A percentile compares a stretch with the other conserved stretches of the same genome.
These are phyloP conservation scores for Cabera pusaria DNA, from an alignment of 2,888 invertebrate species.

Conservation along the genomic window DNA sequence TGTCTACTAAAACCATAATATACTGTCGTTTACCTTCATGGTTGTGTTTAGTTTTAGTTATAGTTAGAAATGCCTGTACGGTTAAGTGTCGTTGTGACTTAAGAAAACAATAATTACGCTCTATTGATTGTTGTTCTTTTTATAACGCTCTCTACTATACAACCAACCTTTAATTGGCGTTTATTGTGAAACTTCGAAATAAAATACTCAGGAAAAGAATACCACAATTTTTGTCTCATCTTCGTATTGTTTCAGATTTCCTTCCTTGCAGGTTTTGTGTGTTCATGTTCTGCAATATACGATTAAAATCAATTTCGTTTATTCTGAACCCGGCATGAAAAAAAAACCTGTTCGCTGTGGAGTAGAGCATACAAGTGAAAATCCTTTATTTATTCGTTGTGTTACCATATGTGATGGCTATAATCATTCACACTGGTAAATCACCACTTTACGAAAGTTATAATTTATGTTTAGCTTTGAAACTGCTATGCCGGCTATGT, in stretches of 20 bases:
- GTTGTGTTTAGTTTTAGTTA: too few relatives aligned
- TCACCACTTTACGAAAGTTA: conserved; percentile 52
- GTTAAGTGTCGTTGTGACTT: conserved; percentile 4
- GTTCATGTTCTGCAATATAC: too few relatives aligned
- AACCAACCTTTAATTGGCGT: conserved; percentile 9
- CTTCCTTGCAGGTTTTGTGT: too few relatives aligned
- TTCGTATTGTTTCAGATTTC: too few relatives aligned
- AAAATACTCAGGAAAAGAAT: too few relatives aligned
- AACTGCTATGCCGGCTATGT: conserved; percentile 59
- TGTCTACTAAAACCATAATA: too few relatives aligned
- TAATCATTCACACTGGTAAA: conserved; percentile 38
- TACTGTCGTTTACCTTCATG: too few relatives aligned
- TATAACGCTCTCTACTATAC: conserved; percentile 7
- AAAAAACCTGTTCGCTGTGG: too few relatives aligned
- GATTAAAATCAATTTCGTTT: too few relatives aligned
- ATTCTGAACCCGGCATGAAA: too few relatives aligned
- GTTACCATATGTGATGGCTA: conserved; percentile 27
- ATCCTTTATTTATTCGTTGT: conserved; percentile 24
- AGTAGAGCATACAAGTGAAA: too few relatives aligned
- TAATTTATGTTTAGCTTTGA: conserved; percentile 51
- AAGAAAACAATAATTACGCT: conserved; percentile 7
- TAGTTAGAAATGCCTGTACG: conserved; percentile 1
- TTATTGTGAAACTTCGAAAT: conserved; percentile 2
- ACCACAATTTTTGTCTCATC: too few relatives aligned
- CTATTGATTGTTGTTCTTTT: conserved; percentile 17